These are phyloP conservation scores for Telmatochromis bifrenatus DNA, from an alignment of 2,113 vertebrate genomes.

Conservation along the genomic window DNA sequence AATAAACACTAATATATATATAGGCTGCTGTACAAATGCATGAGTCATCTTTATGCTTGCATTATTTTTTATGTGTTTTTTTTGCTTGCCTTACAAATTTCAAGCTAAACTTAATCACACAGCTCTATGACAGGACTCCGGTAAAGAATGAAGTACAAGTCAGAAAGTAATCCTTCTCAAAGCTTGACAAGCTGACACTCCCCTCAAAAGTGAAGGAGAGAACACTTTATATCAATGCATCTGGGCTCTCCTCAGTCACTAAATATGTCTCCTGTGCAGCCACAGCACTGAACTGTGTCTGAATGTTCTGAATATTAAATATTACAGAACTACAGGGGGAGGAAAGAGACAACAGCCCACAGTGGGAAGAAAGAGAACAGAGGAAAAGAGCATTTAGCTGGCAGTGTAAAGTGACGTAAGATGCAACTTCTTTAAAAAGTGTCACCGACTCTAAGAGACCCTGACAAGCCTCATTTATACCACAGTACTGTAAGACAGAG, in stretches of 20 bases:
- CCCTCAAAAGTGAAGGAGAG: not conserved
- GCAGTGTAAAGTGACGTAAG: conserved; percentile 10
- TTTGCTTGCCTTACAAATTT: not conserved
- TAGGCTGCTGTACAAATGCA: not conserved
- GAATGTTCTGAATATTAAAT: conserved; percentile 23
- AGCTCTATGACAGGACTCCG: not conserved
- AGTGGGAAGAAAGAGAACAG: not conserved
- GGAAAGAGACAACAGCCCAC: not conserved
- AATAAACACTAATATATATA: not conserved
- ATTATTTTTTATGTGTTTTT: not conserved
- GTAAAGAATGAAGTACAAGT: not conserved
- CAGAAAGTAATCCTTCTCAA: not conserved
- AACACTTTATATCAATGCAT: not conserved
- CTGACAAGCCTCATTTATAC: not conserved
- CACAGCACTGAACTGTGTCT: not conserved
- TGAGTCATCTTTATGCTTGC: not conserved
- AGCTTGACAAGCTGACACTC: conserved; percentile 1
- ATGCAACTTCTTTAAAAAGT: not conserved
- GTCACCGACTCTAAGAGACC: conserved; percentile 4
- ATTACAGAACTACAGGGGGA: not conserved
- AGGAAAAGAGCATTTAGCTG: conserved; percentile 3
- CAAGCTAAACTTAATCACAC: not conserved
- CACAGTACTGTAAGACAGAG: not conserved
- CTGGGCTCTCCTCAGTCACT: not conserved
- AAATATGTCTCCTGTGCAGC: conserved; percentile 3